Conservation (phyloP, 2,797 vertebrate genomes). For the Acrossocheilus wenchowensis region DNA sequence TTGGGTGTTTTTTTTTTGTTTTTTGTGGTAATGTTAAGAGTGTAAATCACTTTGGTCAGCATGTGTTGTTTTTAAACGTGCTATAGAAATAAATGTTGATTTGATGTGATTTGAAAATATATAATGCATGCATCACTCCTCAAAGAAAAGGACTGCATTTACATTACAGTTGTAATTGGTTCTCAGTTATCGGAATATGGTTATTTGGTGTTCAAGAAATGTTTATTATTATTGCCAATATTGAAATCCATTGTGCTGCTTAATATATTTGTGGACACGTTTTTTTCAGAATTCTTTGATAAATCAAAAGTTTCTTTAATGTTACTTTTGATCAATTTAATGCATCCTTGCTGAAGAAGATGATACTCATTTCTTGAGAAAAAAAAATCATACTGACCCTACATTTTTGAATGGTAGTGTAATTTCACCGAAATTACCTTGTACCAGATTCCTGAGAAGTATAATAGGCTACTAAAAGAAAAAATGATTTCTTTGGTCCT, state of each 20-base stretch:
- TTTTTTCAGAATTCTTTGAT: no score
- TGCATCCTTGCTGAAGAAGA: neutral
- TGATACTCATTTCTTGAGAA: neutral
- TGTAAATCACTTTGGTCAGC: no score
- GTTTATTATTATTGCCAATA: neutral
- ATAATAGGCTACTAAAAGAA: neutral
- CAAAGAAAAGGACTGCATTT: neutral
- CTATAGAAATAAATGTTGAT: no score
- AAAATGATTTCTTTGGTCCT: neutral
- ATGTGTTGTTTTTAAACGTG: no score
- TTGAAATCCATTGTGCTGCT: neutral
- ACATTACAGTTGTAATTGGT: constrained; percentile 14
- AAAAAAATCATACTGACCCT: neutral
- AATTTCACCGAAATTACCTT: neutral
- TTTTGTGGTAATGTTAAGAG: no score
- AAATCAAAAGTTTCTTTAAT: neutral
- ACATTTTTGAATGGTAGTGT: neutral
- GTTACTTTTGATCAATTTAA: neutral
- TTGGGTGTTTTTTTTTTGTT: neutral
- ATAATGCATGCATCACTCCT: constrained; percentile 1
- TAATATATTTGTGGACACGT: neutral
- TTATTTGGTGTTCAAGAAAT: no score
- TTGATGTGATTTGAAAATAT: neutral
- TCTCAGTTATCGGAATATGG: neutral
- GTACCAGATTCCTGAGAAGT: neutral